Conservation (phyloP, 2,113 vertebrate species). For the Cephalopterus ornatus region DNA sequence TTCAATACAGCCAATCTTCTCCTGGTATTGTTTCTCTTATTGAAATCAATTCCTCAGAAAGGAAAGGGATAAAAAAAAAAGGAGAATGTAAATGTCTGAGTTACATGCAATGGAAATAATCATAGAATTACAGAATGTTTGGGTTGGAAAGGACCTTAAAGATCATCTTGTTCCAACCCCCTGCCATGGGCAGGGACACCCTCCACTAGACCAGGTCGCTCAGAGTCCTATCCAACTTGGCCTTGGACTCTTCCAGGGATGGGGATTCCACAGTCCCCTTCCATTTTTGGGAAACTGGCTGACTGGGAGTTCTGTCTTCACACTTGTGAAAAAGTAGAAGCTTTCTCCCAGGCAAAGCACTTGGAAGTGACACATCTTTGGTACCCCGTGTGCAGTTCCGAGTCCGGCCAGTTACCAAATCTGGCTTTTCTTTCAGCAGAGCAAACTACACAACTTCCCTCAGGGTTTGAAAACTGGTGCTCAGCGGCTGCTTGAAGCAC, state of each 20-base stretch:
- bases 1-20: constrained; percentile 66
- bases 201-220: not conserved
- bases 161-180: not conserved
- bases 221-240: not conserved
- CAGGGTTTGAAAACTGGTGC: not conserved
- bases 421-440: not conserved
- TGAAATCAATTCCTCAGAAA: constrained; percentile 69
- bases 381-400: not conserved
- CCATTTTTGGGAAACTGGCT: not conserved
- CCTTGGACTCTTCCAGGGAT: not conserved
- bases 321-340: not conserved
- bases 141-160: not conserved
- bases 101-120: constrained; percentile 26
- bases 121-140: not conserved
- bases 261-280: not conserved
- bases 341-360: not conserved
- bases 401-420: not conserved
- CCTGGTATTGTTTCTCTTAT: constrained; percentile 27
- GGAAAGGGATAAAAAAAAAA: not conserved
- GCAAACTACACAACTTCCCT: not conserved
- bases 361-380: not conserved
- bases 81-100: constrained; percentile 10
- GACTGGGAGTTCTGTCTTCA: not conserved
- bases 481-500: not conserved
- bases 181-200: not conserved